Conservation (phyloP, 2,797 vertebrate species). For the Ispidina picta region DNA sequence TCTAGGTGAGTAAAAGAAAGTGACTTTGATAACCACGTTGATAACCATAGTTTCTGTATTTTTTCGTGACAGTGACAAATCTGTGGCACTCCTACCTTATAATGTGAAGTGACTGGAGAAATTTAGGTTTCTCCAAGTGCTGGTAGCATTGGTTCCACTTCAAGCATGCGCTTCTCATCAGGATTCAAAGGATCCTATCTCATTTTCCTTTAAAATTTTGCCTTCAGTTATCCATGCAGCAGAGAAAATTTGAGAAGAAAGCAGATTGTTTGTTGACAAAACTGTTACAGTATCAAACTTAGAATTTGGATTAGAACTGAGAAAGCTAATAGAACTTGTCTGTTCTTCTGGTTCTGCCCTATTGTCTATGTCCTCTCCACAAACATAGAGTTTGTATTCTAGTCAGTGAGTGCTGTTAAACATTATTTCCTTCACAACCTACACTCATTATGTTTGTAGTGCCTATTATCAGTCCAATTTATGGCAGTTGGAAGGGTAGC, state of each 20-base stretch:
- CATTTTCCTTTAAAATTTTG: not conserved
- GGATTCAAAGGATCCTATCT: not conserved
- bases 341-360: not conserved
- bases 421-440: not conserved
- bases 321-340: not conserved
- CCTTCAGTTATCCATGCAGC: not conserved
- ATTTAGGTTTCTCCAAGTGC: not conserved
- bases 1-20: not conserved
- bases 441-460: not conserved
- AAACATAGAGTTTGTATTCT: not conserved
- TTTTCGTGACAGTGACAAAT: not conserved
- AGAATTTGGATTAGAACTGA: not conserved
- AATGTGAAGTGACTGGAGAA: not conserved
- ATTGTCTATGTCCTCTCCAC: not conserved
- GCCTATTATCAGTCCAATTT: not conserved
- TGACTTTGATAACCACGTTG: not conserved
- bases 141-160: not conserved
- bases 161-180: not conserved
- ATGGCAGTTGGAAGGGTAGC: not conserved
- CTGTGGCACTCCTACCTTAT: not conserved
- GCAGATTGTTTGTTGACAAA: not conserved
- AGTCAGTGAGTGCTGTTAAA: not conserved
- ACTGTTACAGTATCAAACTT: not conserved
- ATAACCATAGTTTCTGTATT: not conserved
- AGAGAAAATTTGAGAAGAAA: not conserved